A percentile compares a stretch with the other conserved stretches of the same genome.
Conservation (phyloP, 2,888 invertebrate species). For the Parelbella ahira region DNA sequence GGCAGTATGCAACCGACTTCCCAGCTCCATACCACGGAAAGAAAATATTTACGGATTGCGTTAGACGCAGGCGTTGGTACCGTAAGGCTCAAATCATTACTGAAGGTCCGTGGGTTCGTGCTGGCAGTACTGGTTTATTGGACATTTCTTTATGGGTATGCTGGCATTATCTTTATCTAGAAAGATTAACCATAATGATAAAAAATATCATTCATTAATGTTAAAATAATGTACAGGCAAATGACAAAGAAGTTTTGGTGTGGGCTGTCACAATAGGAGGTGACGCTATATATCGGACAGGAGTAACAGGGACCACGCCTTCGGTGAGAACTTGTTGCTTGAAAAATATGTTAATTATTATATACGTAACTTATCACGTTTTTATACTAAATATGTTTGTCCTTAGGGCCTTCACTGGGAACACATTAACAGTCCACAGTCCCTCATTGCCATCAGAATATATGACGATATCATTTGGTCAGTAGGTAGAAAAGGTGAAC, state of each 20-base stretch:
- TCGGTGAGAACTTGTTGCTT: too few species aligned
- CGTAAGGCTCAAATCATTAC: constrained; percentile 90
- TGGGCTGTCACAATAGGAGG: constrained; percentile 94
- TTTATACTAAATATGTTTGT: too few species aligned
- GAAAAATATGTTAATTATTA: too few species aligned
- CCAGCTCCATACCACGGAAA: constrained; percentile 92
- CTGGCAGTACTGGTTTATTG: constrained; percentile 91
- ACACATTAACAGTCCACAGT: constrained; percentile 90
- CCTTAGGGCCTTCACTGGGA: constrained; percentile 87
- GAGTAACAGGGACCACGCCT: constrained; percentile 86
- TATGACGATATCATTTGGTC: constrained; percentile 90
- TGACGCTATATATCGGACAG: constrained; percentile 90
- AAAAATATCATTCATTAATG: constrained; percentile 1
- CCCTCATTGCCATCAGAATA: constrained; percentile 85
- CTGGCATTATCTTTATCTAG: too few species aligned
- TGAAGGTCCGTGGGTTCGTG: constrained; percentile 93
- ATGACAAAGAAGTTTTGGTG: constrained; percentile 76
- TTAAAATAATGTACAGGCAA: constrained; percentile 44
- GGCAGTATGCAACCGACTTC: constrained; percentile 97
- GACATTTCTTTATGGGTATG: constrained; percentile 88
- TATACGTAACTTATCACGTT: too few species aligned
- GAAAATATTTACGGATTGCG: constrained; percentile 94
- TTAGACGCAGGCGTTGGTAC: constrained; percentile 91
- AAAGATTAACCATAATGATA: too few species aligned
- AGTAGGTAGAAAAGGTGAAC: constrained; percentile 91